Conservation (phyloP, 2,888 invertebrate species). For the Meganola albula region DNA sequence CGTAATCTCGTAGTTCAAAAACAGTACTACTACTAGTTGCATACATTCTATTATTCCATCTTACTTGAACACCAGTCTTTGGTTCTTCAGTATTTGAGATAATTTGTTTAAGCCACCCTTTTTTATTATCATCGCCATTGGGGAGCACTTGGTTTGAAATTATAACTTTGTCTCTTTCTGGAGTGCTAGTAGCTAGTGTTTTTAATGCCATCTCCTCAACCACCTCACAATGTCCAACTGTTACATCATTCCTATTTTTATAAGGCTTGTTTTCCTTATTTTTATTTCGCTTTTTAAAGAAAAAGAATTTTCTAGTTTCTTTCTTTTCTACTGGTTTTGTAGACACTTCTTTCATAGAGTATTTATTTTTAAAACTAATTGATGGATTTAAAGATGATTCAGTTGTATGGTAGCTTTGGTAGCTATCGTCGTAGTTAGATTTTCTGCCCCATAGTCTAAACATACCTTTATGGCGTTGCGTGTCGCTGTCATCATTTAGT, state of each 20-base stretch:
- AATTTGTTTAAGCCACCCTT: conserved; percentile 49
- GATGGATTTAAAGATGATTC: conserved; percentile 20
- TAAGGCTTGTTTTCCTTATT: conserved; percentile 29
- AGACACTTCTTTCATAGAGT: conserved; percentile 4
- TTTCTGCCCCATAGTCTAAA: conserved; percentile 61
- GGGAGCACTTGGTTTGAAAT: conserved; percentile 18
- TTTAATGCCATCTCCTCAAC: conserved; percentile 48
- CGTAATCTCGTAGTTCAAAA: conserved; percentile 49
- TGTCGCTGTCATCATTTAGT: conserved; percentile 36
- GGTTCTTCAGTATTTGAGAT: conserved; percentile 43
- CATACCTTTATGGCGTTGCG: conserved; percentile 52
- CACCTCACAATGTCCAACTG: conserved; percentile 56
- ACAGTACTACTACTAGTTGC: conserved; percentile 54
- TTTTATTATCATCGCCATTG: conserved; percentile 35
- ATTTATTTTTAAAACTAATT: conserved; percentile 20
- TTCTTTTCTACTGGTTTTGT: conserved; percentile 41
- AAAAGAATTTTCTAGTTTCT: conserved; percentile 38
- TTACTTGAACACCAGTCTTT: conserved; percentile 46
- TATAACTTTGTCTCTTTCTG: conserved; percentile 14
- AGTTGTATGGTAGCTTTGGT: conserved; percentile 23
- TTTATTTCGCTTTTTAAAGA: conserved; percentile 47
- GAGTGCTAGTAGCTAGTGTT: conserved; percentile 29
- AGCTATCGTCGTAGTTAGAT: conserved; percentile 50
- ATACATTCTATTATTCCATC: conserved; percentile 58
- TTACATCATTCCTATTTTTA: conserved; percentile 45